phyloP scores from a whole-genome alignment of 2,113 vertebrate species.

The Chaenocephalus aceratus region DNA sequence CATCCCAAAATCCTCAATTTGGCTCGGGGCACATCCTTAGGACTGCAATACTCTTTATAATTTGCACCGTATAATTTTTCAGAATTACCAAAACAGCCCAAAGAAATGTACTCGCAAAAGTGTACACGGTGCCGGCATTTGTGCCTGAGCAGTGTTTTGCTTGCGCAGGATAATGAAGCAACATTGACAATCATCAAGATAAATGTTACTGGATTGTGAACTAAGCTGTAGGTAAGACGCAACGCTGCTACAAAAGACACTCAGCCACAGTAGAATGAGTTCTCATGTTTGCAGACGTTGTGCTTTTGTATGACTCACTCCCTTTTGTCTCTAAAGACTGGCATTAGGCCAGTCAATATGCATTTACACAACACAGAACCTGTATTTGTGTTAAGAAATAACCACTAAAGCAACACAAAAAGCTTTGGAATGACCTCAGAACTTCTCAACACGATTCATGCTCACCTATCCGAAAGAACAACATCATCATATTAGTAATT shows the following conservation, averaged over 20 bases:
- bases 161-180: not conserved
- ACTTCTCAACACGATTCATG: constrained; percentile 15
- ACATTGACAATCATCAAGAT: constrained; percentile 2
- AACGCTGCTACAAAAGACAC: not conserved
- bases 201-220: constrained; percentile 13
- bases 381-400: constrained; percentile 31
- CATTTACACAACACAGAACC: constrained; percentile 51
- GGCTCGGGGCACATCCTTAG: constrained; percentile 26
- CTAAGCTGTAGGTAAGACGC: constrained; percentile 9
- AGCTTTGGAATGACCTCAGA: constrained; percentile 49
- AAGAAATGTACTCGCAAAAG: constrained; percentile 19
- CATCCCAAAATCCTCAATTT: constrained; percentile 20
- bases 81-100: constrained; percentile 20
- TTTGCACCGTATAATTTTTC: constrained; percentile 44
- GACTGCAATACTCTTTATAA: constrained; percentile 41
- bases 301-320: constrained; percentile 51
- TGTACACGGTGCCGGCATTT: constrained; percentile 1
- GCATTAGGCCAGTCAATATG: constrained; percentile 56
- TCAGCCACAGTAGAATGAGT: not conserved
- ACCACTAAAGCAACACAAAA: constrained; percentile 29
- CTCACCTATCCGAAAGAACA: constrained; percentile 34
- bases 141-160: not conserved
- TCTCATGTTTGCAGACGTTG: constrained; percentile 17
- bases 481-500: constrained; percentile 34
- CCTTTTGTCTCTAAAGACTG: constrained; percentile 53